These are phyloP conservation scores for Aleiodes leptofemur DNA, from an alignment of 2,888 invertebrate genomes.

Conservation along the genomic window DNA sequence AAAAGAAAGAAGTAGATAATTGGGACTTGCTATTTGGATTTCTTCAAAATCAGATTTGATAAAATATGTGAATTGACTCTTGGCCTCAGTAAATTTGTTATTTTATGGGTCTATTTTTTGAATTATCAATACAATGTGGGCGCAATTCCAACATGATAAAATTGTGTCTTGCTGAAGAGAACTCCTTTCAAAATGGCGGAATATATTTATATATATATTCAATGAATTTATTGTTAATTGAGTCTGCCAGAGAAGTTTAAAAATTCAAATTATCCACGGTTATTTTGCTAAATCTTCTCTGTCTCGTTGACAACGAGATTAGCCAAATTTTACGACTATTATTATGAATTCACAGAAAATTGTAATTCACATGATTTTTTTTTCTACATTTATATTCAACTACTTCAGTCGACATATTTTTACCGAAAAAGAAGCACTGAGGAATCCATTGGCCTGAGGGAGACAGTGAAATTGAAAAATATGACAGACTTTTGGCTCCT, in stretches of 20 bases:
- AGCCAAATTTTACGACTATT: constrained; percentile 30
- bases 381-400: not conserved
- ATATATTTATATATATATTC: too few relatives aligned
- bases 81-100: not conserved
- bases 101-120: constrained; percentile 15
- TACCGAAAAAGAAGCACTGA: not conserved
- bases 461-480: constrained; percentile 25
- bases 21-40: too few relatives aligned
- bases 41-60: not conserved
- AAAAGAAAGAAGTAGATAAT: too few relatives aligned
- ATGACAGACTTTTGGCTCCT: constrained; percentile 34
- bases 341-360: constrained; percentile 16
- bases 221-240: constrained; percentile 35
- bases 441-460: not conserved
- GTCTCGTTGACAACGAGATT: constrained; percentile 28
- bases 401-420: constrained; percentile 8
- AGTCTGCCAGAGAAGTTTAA: constrained; percentile 25
- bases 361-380: not conserved
- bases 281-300: not conserved
- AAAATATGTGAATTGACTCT: not conserved
- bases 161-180: not conserved
- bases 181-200: not conserved
- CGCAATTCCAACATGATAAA: constrained; percentile 25
- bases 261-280: constrained; percentile 16
- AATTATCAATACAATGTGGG: constrained; percentile 25